phyloP scores from a whole-genome alignment of 37 sponge, comb jelly and placozoan species.

The Spongia lamella region DNA sequence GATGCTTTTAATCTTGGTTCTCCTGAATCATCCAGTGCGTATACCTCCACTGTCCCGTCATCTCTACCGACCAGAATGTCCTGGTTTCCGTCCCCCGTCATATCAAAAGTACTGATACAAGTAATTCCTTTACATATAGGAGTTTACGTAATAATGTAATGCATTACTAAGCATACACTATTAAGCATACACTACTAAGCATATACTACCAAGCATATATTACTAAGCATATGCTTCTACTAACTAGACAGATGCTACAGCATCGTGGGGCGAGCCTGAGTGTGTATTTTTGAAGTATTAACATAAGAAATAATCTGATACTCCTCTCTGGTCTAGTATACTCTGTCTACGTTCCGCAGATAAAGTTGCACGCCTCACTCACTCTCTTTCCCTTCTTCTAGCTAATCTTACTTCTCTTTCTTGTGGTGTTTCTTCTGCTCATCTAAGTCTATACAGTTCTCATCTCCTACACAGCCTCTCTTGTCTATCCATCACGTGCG shows the following conservation, averaged over 20 bases:
- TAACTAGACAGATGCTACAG: neutral
- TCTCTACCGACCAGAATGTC: conserved; percentile 90
- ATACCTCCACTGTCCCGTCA: conserved; percentile 94
- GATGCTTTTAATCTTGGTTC: conserved; percentile 75
- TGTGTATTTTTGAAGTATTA: no score
- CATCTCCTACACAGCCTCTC: no score
- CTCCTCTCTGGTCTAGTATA: no score
- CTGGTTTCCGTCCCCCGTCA: conserved; percentile 79
- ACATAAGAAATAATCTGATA: no score
- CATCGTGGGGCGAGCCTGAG: no score
- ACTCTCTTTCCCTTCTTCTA: no score
- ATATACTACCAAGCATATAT: conserved; percentile 1
- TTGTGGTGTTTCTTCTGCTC: no score
- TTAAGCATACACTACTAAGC: conserved; percentile 12
- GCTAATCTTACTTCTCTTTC: no score
- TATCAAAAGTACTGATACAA: conserved; percentile 66
- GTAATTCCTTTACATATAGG: conserved; percentile 38
- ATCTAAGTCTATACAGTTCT: no score
- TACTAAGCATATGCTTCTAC: neutral
- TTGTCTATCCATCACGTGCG: no score
- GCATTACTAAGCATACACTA: neutral
- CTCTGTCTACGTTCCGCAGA: no score
- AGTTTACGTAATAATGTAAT: neutral
- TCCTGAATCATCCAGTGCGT: conserved; percentile 79
- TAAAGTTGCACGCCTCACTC: no score